These are phyloP conservation scores for Picathartes gymnocephalus DNA, from an alignment of 2,113 vertebrate genomes.

Conservation along the genomic window DNA sequence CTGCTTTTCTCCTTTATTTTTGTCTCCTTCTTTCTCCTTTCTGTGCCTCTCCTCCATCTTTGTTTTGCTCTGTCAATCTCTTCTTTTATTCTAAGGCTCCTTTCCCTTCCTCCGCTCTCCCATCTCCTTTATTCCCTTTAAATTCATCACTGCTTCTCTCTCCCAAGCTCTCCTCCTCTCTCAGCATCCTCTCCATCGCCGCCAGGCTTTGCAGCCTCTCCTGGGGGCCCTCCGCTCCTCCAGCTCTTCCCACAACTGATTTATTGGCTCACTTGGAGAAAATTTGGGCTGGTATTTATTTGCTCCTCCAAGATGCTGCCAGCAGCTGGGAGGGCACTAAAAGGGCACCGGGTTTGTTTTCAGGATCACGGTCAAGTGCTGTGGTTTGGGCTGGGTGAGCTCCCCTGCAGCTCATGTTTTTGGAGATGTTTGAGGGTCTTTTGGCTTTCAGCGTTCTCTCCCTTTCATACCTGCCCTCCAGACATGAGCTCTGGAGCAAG, in stretches of 20 bases:
- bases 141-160: background rate
- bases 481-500: background rate
- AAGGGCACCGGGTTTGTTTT: background rate
- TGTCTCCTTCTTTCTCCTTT: background rate
- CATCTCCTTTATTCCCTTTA: background rate
- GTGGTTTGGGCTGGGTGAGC: background rate
- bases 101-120: background rate
- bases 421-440: background rate
- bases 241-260: background rate
- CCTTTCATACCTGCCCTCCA: background rate
- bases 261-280: conserved; percentile 11
- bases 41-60: conserved; percentile 20
- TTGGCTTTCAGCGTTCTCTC: background rate
- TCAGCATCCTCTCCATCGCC: background rate
- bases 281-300: background rate
- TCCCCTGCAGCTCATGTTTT: background rate
- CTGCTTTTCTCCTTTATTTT: background rate
- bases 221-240: background rate
- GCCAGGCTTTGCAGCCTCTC: background rate
- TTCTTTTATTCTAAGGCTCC: conserved; percentile 3
- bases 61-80: conserved; percentile 16
- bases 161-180: background rate
- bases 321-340: background rate
- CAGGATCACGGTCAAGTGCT: background rate
- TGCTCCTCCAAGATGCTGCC: background rate